Evolutionary conservation across 2,113 vertebrate genomes (phyloP).

Genomic region (Ailurus styani): DNA sequence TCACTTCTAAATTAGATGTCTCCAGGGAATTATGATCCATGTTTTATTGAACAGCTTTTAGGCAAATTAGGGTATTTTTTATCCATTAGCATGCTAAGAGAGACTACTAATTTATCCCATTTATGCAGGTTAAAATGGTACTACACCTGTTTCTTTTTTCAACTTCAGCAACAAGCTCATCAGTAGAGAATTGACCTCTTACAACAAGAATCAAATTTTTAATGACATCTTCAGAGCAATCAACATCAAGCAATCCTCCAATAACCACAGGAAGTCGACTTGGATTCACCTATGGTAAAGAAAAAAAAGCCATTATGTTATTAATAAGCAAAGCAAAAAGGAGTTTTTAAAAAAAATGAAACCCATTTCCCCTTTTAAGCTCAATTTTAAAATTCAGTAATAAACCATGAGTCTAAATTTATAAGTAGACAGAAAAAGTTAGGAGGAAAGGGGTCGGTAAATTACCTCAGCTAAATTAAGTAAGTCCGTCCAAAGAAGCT

Average conservation of each 20-base stretch:
- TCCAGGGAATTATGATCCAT: not conserved
- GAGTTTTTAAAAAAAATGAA: not conserved
- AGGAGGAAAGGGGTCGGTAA: not conserved
- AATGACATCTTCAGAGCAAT: slow-evolving; percentile 98
- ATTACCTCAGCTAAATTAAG: not conserved
- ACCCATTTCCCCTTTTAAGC: not conserved
- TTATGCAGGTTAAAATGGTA: not conserved
- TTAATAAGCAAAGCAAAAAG: slow-evolving; percentile 12
- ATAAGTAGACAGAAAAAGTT: not conserved
- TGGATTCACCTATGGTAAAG: slow-evolving; percentile 90
- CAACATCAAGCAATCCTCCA: slow-evolving; percentile 95
- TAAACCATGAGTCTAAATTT: not conserved
- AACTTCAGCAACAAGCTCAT: slow-evolving; percentile 97
- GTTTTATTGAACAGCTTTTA: not conserved
- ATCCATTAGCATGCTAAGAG: not conserved
- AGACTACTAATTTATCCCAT: not conserved
- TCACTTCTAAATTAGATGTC: not conserved
- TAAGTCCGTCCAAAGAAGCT: not conserved
- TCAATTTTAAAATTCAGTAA: slow-evolving; percentile 31
- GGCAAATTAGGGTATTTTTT: not conserved
- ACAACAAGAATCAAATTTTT: slow-evolving; percentile 98
- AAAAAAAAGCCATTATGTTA: not conserved
- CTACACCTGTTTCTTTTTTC: slow-evolving; percentile 96
- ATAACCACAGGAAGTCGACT: slow-evolving; percentile 97
- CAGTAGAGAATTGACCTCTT: slow-evolving; percentile 97